Percentiles rank a stretch among this genome's conserved stretches.
phyloP scores from a whole-genome alignment of 1,140 invertebrate species.

The Lucilia sericata region DNA sequence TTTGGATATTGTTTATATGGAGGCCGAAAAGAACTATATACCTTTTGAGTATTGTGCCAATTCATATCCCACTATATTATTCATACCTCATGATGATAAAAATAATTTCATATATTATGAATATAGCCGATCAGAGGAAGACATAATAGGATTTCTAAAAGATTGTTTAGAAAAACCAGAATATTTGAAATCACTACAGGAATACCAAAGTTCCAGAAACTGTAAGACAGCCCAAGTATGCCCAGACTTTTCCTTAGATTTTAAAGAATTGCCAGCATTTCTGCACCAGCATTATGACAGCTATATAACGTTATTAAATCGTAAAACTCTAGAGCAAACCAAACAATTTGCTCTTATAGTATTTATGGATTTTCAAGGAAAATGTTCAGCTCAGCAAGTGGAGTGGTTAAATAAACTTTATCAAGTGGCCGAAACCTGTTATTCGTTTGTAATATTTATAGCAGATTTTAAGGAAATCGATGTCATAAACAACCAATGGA shows the following conservation, averaged over 20 bases:
- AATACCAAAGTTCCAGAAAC: too few species aligned
- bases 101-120: slow-evolving; percentile 33
- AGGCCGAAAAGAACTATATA: slow-evolving; percentile 42
- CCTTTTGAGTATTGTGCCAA: slow-evolving; percentile 36
- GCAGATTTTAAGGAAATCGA: slow-evolving; percentile 26
- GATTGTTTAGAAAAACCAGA: not conserved
- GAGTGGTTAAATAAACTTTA: not conserved
- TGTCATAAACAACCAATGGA: slow-evolving; percentile 1
- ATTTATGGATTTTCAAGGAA: slow-evolving; percentile 4
- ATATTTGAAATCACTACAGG: not conserved
- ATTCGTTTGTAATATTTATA: not conserved
- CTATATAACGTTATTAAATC: not conserved
- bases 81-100: slow-evolving; percentile 11
- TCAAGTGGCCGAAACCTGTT: not conserved
- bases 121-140: not conserved
- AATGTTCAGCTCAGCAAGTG: not conserved
- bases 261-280: not conserved
- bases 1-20: slow-evolving; percentile 26
- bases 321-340: not conserved
- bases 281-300: not conserved
- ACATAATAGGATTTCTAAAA: not conserved
- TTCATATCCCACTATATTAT: slow-evolving; percentile 22
- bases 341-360: not conserved
- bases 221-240: too few species aligned
- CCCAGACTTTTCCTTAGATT: not conserved